A percentile compares a stretch with the other conserved stretches of the same genome.
These are phyloP conservation scores for Misgurnus anguillicaudatus DNA, from an alignment of 2,113 vertebrate species.

Conservation along the genomic window DNA sequence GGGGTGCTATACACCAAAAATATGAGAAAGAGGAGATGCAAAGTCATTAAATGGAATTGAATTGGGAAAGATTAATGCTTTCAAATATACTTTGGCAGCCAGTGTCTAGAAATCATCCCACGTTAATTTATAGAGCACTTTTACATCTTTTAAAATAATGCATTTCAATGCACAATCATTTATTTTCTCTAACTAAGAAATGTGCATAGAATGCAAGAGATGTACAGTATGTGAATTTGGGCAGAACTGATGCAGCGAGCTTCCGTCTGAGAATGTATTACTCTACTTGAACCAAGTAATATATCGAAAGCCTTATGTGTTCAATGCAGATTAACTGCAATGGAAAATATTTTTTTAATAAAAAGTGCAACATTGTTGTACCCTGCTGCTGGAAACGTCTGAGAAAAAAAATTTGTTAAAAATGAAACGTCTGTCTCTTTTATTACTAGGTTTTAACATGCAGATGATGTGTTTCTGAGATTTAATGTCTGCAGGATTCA, in stretches of 20 bases:
- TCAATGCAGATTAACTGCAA: neutral
- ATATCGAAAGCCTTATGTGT: neutral
- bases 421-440: too few species aligned
- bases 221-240: neutral
- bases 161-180: neutral
- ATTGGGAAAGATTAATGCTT: neutral
- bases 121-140: too few species aligned
- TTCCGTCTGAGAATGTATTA: neutral
- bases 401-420: neutral
- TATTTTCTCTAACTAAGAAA: neutral
- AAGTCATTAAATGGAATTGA: neutral
- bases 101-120: too few species aligned
- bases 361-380: neutral
- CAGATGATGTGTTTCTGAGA: conserved; percentile 38
- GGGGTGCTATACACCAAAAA: neutral
- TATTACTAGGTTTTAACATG: neutral
- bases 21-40: neutral
- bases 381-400: neutral
- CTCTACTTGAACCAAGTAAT: neutral
- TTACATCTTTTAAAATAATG: too few species aligned
- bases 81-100: neutral
- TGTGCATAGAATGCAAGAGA: neutral
- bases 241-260: too few species aligned
- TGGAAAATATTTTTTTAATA: neutral
- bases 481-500: conserved; percentile 58